phyloP scores from a whole-genome alignment of 2,888 invertebrate species.

The Diaperis boleti region DNA sequence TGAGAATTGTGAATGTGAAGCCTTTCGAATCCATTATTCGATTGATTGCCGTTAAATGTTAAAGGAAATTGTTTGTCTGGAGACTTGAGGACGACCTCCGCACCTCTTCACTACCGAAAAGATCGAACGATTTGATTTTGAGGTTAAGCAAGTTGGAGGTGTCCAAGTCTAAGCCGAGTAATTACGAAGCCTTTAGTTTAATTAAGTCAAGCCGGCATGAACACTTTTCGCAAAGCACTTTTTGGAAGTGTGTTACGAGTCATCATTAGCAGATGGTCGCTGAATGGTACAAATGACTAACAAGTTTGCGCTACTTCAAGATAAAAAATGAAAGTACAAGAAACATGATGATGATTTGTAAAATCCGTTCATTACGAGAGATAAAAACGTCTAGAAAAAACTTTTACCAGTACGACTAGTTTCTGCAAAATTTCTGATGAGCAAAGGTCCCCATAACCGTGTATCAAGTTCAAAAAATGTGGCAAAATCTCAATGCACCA shows the following conservation, averaged over 20 bases:
- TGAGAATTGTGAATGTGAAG: conserved; percentile 53
- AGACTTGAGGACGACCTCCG: neutral
- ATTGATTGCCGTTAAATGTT: conserved; percentile 35
- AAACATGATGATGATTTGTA: conserved; percentile 7
- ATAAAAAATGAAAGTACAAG: conserved; percentile 4
- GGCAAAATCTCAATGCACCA: neutral
- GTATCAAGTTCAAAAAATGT: conserved; percentile 9
- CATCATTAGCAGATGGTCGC: conserved; percentile 21
- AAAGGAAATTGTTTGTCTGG: conserved; percentile 19
- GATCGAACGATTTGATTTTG: neutral
- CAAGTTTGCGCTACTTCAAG: conserved; percentile 11
- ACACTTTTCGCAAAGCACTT: neutral
- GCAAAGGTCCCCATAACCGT: too few relatives aligned
- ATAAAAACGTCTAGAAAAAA: too few relatives aligned
- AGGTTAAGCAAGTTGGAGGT: neutral
- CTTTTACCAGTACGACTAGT: too few relatives aligned
- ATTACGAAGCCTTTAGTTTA: conserved; percentile 6
- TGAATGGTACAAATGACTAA: too few relatives aligned
- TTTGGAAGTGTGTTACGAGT: conserved; percentile 3
- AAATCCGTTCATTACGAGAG: conserved; percentile 7
- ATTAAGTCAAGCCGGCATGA: neutral
- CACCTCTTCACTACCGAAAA: neutral
- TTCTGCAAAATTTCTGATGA: too few relatives aligned
- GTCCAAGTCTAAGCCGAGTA: neutral
- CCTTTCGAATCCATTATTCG: conserved; percentile 38